Evolutionary conservation across 2,797 vertebrate genomes (phyloP).

Genomic region (Danio albolineatus): DNA sequence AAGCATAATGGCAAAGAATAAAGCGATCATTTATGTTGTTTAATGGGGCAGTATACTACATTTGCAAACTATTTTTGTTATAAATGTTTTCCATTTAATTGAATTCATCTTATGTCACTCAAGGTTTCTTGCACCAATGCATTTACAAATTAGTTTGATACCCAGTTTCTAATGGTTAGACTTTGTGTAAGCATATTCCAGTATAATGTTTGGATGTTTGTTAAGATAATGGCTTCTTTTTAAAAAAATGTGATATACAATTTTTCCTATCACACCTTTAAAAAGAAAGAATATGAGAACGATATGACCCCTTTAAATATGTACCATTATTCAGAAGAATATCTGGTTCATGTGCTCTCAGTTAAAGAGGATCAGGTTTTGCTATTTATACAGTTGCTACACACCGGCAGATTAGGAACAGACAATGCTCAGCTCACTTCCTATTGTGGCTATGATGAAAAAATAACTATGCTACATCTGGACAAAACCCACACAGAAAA

Average conservation of each 20-base stretch:
- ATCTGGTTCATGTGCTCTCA: slow-evolving; percentile 70
- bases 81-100: background rate
- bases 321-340: slow-evolving; percentile 61
- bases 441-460: slow-evolving; percentile 17
- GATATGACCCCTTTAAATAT: slow-evolving; percentile 53
- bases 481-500: background rate
- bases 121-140: background rate
- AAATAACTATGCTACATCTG: background rate
- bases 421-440: slow-evolving; percentile 57
- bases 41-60: background rate
- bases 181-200: background rate
- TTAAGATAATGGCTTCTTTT: too few relatives aligned
- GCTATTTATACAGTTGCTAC: slow-evolving; percentile 74
- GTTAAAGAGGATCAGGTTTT: slow-evolving; percentile 78
- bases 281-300: background rate
- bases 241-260: background rate
- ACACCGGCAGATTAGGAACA: slow-evolving; percentile 69
- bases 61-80: background rate
- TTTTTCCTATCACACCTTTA: background rate
- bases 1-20: background rate
- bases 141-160: background rate
- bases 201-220: too few relatives aligned
- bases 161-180: background rate
- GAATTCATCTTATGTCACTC: background rate
- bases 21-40: background rate